Evolutionary conservation across 2,113 vertebrate genomes (phyloP).

Genomic region (Hemiprocne comata): DNA sequence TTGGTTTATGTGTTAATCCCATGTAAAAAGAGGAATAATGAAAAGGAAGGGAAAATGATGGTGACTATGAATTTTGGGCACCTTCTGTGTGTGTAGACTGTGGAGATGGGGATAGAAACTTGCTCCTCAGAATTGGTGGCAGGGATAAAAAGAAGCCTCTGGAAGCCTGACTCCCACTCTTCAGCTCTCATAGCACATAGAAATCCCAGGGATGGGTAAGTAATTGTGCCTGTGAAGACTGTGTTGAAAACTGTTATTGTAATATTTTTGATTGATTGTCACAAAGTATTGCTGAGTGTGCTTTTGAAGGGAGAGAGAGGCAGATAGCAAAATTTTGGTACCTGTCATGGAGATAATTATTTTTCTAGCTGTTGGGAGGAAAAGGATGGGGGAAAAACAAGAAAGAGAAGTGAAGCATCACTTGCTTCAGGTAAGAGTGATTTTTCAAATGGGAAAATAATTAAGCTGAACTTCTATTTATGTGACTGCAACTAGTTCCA

Average conservation of each 20-base stretch:
- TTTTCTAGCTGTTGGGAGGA: slow-evolving; percentile 16
- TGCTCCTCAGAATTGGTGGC: fast-evolving
- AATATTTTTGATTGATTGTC: slow-evolving; percentile 11
- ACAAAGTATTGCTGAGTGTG: neutral
- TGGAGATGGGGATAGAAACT: neutral
- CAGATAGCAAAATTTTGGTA: neutral
- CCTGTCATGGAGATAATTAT: slow-evolving; percentile 27
- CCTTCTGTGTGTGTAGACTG: no score
- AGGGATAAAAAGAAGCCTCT: neutral
- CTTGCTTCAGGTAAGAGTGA: neutral
- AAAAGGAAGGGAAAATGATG: neutral
- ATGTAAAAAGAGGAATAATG: neutral
- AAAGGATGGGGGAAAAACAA: neutral
- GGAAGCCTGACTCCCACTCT: neutral
- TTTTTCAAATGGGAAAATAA: slow-evolving; percentile 23
- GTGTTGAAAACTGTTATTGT: neutral
- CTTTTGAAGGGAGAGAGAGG: slow-evolving; percentile 11
- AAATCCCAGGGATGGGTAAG: neutral
- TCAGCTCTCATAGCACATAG: neutral
- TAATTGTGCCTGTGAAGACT: neutral
- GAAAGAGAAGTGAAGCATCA: neutral
- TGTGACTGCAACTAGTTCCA: neutral
- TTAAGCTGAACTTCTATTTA: slow-evolving; percentile 39
- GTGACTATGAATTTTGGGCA: neutral
- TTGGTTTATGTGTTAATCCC: neutral